Evolutionary conservation across 2,113 vertebrate genomes (phyloP), one percentile per base, ranked within the genome.

Genomic region (Platycercus adscitus): DNA sequence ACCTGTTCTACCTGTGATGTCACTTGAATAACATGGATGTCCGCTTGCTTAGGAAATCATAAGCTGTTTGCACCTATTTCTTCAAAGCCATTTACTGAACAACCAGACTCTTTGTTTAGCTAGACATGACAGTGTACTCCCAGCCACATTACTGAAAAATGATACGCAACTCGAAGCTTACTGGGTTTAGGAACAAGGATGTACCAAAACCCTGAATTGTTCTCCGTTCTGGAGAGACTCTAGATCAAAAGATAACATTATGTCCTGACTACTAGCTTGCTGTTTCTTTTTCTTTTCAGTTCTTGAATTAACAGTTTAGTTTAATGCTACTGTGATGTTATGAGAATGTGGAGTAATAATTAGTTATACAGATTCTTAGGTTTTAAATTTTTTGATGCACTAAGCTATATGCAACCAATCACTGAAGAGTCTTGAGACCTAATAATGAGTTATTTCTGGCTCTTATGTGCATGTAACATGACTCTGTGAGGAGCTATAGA

Each of bases 51-150:
- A 63, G 50, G 86, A 94, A 86, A 39, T 28, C 60, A 79, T 47
- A 82, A 64, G 49, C 53, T 83, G 31, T 90, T 91, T 91, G 80
- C 89, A 94, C 43, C 56, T 82, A 60, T 65, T 56, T 92, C 84
- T 93, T 83, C 92, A 86, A 83, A 93, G 81, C 25, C 24, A 4
- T 61, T 61, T 68, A 46, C 39, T 25, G 56, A 86, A 91, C 43
- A 92, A 53, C 29, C 7, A 1, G 91, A 20, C 29, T 44, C 56
- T 83, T 77, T 91, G 63, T 77, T 86, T 31, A 49, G 66, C 43
- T 25, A 33, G 47, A 63, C 61, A 63, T 4, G 18, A 47, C 35
- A 82, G 65, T 15, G 5, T 49, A 61, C 58, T 70, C 50, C 61
- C 81, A 37, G 46, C 33, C 64, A 41, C 14, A 9, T 44, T 63